Conservation (phyloP, 2,797 vertebrate species). For the Crax fasciolata region DNA sequence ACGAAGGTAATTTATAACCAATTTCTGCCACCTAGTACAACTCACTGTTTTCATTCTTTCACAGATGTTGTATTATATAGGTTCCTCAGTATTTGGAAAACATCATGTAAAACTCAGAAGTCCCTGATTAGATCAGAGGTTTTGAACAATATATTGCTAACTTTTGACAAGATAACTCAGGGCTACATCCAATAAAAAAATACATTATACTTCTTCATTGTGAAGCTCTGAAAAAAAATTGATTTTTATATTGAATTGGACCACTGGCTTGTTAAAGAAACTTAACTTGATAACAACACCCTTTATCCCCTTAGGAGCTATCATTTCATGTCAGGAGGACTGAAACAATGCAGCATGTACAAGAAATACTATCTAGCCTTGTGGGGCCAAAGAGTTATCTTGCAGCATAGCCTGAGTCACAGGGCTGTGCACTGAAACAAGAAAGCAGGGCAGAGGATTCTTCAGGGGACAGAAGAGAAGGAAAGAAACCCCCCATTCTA, state of each 20-base stretch:
- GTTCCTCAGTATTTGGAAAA: not conserved
- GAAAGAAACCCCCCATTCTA: not conserved
- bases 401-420: constrained; percentile 26
- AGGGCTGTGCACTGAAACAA: constrained; percentile 20
- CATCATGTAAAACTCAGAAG: not conserved
- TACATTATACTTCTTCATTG: constrained; percentile 34
- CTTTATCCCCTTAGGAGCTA: constrained; percentile 47
- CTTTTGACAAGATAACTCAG: constrained; percentile 47
- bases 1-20: not conserved
- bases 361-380: constrained; percentile 23
- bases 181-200: constrained; percentile 57
- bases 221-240: constrained; percentile 48
- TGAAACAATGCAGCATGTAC: constrained; percentile 2
- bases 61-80: not conserved
- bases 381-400: constrained; percentile 40
- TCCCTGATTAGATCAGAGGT: not conserved
- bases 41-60: not conserved
- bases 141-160: constrained; percentile 49
- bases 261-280: constrained; percentile 58
- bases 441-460: constrained; percentile 29
- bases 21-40: not conserved
- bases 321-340: constrained; percentile 7
- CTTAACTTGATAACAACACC: constrained; percentile 52
- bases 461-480: not conserved
- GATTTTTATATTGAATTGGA: constrained; percentile 67